phyloP scores from a whole-genome alignment of 2,888 invertebrate genomes.

The Norana najaformis region DNA sequence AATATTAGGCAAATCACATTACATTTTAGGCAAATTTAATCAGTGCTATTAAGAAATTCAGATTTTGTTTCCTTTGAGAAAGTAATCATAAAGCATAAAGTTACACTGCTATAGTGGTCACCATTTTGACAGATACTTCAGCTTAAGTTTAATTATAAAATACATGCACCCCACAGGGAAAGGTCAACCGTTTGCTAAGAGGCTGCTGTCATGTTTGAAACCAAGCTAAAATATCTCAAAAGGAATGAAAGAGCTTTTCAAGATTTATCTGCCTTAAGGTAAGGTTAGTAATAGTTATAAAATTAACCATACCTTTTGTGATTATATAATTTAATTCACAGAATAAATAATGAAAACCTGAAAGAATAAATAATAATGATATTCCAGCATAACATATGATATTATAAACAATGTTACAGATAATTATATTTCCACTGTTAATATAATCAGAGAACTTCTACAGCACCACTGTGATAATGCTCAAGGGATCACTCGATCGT shows the following conservation, averaged over 20 bases:
- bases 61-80: neutral
- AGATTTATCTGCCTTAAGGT: neutral
- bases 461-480: too few relatives aligned
- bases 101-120: neutral
- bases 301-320: neutral
- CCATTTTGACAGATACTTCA: neutral
- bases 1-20: neutral
- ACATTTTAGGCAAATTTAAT: neutral
- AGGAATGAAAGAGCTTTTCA: neutral
- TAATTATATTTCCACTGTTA: too few relatives aligned
- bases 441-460: too few relatives aligned
- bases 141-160: neutral
- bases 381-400: neutral
- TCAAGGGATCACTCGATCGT: too few relatives aligned
- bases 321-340: neutral
- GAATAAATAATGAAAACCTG: neutral
- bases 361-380: neutral
- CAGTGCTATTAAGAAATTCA: neutral
- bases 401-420: conserved; percentile 3
- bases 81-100: neutral
- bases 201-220: neutral
- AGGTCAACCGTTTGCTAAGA: neutral
- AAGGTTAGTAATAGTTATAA: neutral
- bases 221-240: too few relatives aligned
- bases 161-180: too few relatives aligned